These are phyloP conservation scores for Corynorhinus townsendii DNA, from an alignment of 2,113 vertebrate species.

Conservation along the genomic window DNA sequence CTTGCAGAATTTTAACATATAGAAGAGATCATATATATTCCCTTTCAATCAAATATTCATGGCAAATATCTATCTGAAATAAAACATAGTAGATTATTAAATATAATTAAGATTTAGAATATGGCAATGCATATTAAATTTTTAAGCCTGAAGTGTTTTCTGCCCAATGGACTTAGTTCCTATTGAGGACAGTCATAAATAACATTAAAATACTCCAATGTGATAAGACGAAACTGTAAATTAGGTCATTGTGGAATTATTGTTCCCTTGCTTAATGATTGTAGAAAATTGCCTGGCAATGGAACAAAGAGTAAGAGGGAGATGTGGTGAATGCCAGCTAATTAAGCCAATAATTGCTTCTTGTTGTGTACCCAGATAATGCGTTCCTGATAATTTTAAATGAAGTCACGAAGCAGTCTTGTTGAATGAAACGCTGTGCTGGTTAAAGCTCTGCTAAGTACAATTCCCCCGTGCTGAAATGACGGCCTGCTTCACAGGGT, in stretches of 20 bases:
- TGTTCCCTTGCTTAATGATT: constrained; percentile 85
- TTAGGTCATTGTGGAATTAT: constrained; percentile 84
- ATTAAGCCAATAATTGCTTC: constrained; percentile 89
- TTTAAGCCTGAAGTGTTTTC: constrained; percentile 62
- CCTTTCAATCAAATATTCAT: neutral
- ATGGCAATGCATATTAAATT: constrained; percentile 64
- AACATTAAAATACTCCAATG: constrained; percentile 83
- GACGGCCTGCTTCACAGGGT: constrained; percentile 78
- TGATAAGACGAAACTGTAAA: constrained; percentile 80
- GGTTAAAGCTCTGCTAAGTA: constrained; percentile 68
- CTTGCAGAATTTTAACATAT: neutral
- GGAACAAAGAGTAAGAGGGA: constrained; percentile 82
- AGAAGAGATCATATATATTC: neutral
- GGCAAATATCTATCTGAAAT: constrained; percentile 31
- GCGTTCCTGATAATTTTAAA: constrained; percentile 87
- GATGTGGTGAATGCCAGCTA: constrained; percentile 82
- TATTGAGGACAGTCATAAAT: constrained; percentile 85
- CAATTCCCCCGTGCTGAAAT: constrained; percentile 54
- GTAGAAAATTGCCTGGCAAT: constrained; percentile 87
- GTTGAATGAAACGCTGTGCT: constrained; percentile 78
- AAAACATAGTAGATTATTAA: constrained; percentile 38
- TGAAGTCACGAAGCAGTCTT: constrained; percentile 79
- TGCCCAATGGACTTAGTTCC: constrained; percentile 71
- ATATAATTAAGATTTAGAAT: constrained; percentile 50
- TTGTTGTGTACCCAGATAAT: constrained; percentile 85